Conservation (phyloP, 2,888 invertebrate genomes). For the Carabus problematicus region DNA sequence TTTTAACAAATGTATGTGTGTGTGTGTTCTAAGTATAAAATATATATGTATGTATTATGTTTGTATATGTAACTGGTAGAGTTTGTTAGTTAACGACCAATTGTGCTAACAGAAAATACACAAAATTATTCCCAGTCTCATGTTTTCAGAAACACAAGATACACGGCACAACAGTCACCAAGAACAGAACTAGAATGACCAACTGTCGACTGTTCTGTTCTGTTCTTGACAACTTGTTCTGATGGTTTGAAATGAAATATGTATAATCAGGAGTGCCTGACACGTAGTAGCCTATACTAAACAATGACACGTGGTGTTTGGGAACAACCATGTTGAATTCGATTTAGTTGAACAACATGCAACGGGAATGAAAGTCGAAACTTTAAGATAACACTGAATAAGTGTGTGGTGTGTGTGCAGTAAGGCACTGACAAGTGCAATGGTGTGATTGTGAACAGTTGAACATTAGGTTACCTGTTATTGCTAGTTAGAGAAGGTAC, state of each 20-base stretch:
- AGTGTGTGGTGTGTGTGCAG: constrained; percentile 17
- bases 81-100: constrained; percentile 3
- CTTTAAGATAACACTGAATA: constrained; percentile 21
- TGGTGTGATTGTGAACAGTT: constrained; percentile 43
- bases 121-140: neutral
- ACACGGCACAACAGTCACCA: too few relatives aligned
- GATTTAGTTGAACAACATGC: neutral
- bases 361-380: constrained; percentile 13
- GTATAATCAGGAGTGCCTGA: neutral
- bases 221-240: too few relatives aligned
- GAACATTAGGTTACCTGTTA: constrained; percentile 43
- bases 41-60: constrained; percentile 1
- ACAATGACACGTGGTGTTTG: constrained; percentile 2
- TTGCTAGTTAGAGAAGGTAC: constrained; percentile 33
- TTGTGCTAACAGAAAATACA: constrained; percentile 23
- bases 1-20: constrained; percentile 1
- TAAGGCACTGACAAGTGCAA: constrained; percentile 49
- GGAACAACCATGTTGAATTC: constrained; percentile 4
- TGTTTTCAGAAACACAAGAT: too few relatives aligned
- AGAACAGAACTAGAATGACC: too few relatives aligned
- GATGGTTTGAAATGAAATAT: too few relatives aligned
- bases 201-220: too few relatives aligned
- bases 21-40: neutral
- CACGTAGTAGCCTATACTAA: constrained; percentile 16
- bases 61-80: constrained; percentile 1